Evolutionary conservation across 2,113 vertebrate species (phyloP).

Genomic region (Pteruthius melanotis): DNA sequence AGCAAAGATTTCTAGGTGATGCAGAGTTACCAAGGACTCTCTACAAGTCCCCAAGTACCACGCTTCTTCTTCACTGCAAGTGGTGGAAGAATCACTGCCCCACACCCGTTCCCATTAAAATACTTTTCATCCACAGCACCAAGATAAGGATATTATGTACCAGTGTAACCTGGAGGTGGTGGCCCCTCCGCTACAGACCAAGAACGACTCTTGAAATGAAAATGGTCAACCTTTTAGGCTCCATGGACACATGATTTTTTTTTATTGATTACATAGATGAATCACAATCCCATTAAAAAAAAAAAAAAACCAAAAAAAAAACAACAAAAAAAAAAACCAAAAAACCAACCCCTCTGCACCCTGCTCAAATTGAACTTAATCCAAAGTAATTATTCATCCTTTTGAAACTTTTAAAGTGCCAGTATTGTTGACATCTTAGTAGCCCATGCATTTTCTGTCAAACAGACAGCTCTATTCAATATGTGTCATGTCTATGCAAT

Average conservation of each 20-base stretch:
- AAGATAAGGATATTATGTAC: background rate
- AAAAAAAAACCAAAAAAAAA: no score
- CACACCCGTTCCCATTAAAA: background rate
- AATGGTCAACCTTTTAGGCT: background rate
- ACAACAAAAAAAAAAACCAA: rapidly evolving
- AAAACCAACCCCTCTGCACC: rapidly evolving
- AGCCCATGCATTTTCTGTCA: background rate
- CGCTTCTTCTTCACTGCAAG: background rate
- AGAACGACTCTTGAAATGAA: background rate
- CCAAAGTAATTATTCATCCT: background rate
- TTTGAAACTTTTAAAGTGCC: background rate
- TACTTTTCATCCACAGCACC: background rate
- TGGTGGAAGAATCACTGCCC: background rate
- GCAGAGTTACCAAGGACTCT: background rate
- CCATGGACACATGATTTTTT: background rate
- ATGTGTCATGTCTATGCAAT: background rate
- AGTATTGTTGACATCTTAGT: background rate
- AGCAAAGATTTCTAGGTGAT: background rate
- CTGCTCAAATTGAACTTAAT: background rate
- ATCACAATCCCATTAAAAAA: background rate
- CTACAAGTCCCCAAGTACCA: background rate
- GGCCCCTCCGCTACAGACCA: background rate
- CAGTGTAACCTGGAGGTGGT: background rate
- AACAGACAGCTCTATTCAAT: background rate
- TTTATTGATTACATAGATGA: background rate